Conservation (phyloP, 2,797 vertebrate genomes). For the Propithecus perrieri region DNA sequence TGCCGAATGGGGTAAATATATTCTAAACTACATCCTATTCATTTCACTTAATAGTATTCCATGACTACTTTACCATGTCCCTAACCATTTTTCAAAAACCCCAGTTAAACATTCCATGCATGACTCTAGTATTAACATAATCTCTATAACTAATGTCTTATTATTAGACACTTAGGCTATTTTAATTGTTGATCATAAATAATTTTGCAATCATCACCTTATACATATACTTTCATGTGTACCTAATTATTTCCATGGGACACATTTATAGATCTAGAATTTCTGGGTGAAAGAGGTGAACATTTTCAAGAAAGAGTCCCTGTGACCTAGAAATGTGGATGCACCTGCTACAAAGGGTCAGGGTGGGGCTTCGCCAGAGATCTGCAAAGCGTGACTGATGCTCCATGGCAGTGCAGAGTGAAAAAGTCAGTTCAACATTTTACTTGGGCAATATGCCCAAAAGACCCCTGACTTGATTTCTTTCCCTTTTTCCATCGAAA, state of each 20-base stretch:
- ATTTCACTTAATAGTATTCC: background rate
- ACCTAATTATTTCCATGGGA: background rate
- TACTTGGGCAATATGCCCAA: background rate
- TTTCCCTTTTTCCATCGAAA: background rate
- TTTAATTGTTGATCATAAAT: background rate
- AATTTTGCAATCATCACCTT: background rate
- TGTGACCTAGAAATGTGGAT: background rate
- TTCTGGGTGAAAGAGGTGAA: background rate
- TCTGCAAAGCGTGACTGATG: rapidly evolving
- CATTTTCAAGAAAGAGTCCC: background rate
- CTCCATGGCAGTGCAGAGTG: background rate
- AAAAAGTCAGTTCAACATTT: no score
- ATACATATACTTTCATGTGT: background rate
- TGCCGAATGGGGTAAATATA: background rate
- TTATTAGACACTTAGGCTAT: background rate
- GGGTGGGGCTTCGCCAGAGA: background rate
- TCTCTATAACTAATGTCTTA: background rate
- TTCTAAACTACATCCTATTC: background rate
- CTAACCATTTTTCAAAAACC: background rate
- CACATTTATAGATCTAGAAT: background rate
- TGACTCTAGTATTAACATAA: background rate
- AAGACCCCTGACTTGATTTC: background rate
- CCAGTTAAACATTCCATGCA: background rate
- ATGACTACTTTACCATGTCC: background rate
- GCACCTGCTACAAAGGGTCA: no score